phyloP scores from a whole-genome alignment of 1,140 invertebrate genomes.

The Lepeophtheirus salmonis region DNA sequence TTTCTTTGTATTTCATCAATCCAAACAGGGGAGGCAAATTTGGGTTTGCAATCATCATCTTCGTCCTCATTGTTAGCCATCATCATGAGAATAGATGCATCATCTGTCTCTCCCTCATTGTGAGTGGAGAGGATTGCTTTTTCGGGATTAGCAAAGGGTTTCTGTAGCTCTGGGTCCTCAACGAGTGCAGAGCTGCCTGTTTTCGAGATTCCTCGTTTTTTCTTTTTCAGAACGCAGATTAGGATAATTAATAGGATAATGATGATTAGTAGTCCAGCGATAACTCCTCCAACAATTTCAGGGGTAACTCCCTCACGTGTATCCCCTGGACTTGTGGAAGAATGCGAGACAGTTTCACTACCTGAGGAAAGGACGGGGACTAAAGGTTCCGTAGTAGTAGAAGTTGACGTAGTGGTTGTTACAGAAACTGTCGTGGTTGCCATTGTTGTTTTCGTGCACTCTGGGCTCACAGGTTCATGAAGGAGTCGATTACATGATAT shows the following conservation, averaged over 20 bases:
- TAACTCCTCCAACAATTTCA: constrained; percentile 5
- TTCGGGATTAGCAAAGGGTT: too few relatives aligned
- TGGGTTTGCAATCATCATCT: constrained; percentile 3
- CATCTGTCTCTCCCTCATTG: not conserved
- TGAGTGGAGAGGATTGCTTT: not conserved
- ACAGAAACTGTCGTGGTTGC: constrained; percentile 2
- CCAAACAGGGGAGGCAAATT: constrained; percentile 9
- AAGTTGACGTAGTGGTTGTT: not conserved
- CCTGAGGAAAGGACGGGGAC: not conserved
- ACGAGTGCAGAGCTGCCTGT: too few relatives aligned
- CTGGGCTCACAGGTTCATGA: not conserved
- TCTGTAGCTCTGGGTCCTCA: too few relatives aligned
- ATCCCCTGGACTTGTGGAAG: not conserved
- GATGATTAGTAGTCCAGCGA: not conserved
- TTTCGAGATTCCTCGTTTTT: not conserved
- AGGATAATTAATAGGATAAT: not conserved
- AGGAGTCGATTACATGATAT: constrained; percentile 10
- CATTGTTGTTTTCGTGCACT: constrained; percentile 6
- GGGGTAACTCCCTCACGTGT: not conserved
- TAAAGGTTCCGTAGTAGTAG: not conserved
- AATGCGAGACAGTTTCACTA: not conserved
- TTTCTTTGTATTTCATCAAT: constrained; percentile 12
- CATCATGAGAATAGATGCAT: not conserved
- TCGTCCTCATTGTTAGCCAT: not conserved
- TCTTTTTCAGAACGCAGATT: constrained; percentile 4